A percentile compares a stretch with the other conserved stretches of the same genome.
Evolutionary conservation across 53 echinoderm and acorn worm species (phyloP).

Genomic region (Actinopyga echinites): DNA sequence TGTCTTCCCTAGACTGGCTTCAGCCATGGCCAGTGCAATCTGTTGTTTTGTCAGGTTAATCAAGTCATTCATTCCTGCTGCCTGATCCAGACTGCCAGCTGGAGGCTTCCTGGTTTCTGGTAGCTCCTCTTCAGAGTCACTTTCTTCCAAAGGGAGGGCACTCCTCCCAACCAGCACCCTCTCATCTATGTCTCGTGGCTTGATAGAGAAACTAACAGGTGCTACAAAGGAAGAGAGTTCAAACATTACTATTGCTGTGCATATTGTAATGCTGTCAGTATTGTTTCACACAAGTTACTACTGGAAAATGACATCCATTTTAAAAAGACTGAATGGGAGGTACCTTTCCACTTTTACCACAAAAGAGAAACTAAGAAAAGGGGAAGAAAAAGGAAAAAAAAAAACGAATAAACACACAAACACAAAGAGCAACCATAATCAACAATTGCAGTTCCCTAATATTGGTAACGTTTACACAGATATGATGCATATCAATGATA

Average conservation of each 20-base stretch:
- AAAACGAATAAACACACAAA: too few relatives aligned
- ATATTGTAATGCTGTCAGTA: too few relatives aligned
- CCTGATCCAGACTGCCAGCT: conserved; percentile 20
- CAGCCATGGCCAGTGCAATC: conserved; percentile 34
- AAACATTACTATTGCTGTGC: not conserved
- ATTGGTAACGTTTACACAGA: too few relatives aligned
- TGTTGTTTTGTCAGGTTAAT: conserved; percentile 37
- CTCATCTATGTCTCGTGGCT: conserved; percentile 73
- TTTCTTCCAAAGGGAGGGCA: conserved; percentile 84
- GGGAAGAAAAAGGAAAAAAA: too few relatives aligned
- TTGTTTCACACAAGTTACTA: too few relatives aligned
- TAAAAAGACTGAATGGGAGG: too few relatives aligned
- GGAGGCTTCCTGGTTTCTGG: conserved; percentile 32
- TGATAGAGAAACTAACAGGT: conserved; percentile 96
- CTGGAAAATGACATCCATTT: too few relatives aligned
- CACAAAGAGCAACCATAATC: too few relatives aligned
- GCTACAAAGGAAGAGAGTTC: conserved; percentile 26
- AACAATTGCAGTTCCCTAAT: too few relatives aligned
- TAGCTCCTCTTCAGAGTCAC: conserved; percentile 72
- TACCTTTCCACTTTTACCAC: too few relatives aligned
- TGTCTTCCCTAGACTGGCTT: not conserved
- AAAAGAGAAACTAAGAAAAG: too few relatives aligned
- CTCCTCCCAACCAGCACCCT: conserved; percentile 74
- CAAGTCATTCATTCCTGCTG: conserved; percentile 23
- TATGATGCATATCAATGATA: too few relatives aligned